These are phyloP conservation scores for Centropus unirufus DNA, from an alignment of 2,113 vertebrate species.

Conservation along the genomic window DNA sequence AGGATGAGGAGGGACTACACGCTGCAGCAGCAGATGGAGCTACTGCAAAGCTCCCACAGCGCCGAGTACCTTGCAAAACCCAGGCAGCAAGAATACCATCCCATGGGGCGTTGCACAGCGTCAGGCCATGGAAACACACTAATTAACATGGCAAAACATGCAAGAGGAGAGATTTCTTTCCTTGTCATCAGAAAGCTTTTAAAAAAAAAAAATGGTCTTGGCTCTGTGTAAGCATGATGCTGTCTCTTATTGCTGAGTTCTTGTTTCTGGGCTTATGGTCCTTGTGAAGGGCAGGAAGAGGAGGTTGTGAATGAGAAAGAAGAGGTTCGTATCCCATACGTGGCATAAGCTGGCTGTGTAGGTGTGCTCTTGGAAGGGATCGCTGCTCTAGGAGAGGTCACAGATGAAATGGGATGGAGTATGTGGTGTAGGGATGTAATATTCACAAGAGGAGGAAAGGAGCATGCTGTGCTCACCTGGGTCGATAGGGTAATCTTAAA, in stretches of 20 bases:
- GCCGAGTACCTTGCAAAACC: rapidly evolving
- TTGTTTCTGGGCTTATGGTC: background rate
- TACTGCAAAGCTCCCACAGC: background rate
- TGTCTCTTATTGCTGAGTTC: background rate
- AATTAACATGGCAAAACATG: background rate
- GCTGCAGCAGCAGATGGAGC: background rate
- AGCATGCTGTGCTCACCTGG: background rate
- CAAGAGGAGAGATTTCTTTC: background rate
- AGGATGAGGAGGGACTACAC: background rate
- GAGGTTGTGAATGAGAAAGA: background rate
- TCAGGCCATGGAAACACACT: background rate
- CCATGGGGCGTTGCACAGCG: background rate
- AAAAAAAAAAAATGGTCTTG: background rate
- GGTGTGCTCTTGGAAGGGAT: background rate
- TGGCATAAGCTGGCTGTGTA: rapidly evolving
- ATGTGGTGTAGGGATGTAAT: background rate
- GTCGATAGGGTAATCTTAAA: slow-evolving; percentile 28
- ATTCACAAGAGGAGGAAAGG: background rate
- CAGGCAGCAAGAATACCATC: background rate
- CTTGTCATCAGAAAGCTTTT: background rate
- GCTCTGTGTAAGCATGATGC: rapidly evolving
- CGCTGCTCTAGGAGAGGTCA: background rate
- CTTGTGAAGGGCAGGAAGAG: background rate
- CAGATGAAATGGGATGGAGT: background rate
- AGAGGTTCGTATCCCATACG: rapidly evolving